Percentiles rank a stretch among this genome's conserved stretches.
phyloP scores from a whole-genome alignment of 2,888 invertebrate species.

The Drosophila rubida region DNA sequence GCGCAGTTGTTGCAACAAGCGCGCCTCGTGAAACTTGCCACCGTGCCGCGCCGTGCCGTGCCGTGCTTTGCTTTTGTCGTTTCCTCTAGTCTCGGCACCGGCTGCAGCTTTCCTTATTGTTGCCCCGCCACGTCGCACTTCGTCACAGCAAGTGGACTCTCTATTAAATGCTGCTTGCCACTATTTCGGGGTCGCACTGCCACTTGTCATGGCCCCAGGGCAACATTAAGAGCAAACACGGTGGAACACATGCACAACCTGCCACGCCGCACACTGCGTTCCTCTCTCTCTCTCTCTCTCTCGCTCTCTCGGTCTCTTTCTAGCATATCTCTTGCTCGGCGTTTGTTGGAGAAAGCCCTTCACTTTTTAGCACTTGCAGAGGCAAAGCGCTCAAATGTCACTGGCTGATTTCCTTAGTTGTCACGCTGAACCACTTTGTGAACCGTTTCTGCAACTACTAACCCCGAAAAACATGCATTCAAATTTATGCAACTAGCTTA shows the following conservation, averaged over 20 bases:
- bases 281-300: conserved; percentile 6
- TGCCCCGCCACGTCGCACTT: background rate
- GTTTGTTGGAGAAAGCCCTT: background rate
- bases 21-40: background rate
- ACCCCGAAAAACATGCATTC: no score
- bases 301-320: background rate
- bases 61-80: conserved; percentile 6
- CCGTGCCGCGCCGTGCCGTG: no score
- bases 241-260: background rate
- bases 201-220: conserved; percentile 45
- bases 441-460: background rate
- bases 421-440: background rate
- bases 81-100: conserved; percentile 6
- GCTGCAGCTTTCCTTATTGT: conserved; percentile 23
- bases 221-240: conserved; percentile 40
- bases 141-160: conserved; percentile 15
- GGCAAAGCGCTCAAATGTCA: background rate
- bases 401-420: background rate
- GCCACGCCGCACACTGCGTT: conserved; percentile 15
- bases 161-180: conserved; percentile 56
- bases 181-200: conserved; percentile 33
- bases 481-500: no score
- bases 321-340: background rate
- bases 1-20: conserved; percentile 28
- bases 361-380: background rate